These are phyloP conservation scores for Leucoraja erinaceus DNA, from an alignment of 2,113 vertebrate genomes.

Conservation along the genomic window DNA sequence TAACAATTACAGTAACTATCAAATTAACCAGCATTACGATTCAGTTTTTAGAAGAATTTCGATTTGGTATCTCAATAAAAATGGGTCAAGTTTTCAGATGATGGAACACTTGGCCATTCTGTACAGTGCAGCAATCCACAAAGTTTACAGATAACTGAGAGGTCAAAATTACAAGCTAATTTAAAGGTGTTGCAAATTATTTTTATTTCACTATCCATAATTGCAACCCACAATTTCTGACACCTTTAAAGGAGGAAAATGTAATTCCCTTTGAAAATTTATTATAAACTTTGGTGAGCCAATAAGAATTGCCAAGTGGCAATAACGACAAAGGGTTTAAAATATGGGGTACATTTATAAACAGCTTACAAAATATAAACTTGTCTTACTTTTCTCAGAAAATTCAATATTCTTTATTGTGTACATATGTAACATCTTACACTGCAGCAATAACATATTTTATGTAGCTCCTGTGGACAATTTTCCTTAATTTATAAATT, in stretches of 20 bases:
- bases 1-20: not conserved
- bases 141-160: not conserved
- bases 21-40: not conserved
- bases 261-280: not conserved
- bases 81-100: not conserved
- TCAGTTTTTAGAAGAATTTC: not conserved
- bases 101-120: not conserved
- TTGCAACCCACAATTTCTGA: not conserved
- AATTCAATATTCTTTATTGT: conserved; percentile 14
- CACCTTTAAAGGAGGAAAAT: not conserved
- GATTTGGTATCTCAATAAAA: not conserved
- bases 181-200: not conserved
- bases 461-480: conserved; percentile 74
- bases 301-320: not conserved
- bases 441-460: conserved; percentile 50
- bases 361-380: not conserved
- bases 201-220: not conserved
- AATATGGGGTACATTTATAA: not conserved
- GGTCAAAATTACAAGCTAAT: not conserved
- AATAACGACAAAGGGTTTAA: not conserved
- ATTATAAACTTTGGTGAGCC: not conserved
- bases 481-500: conserved; percentile 89
- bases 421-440: not conserved
- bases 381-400: conserved; percentile 16
- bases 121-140: not conserved